Evolutionary conservation across 2,888 invertebrate species (phyloP), one percentile per base, ranked within the genome.

Genomic region (Diabrotica balteata): DNA sequence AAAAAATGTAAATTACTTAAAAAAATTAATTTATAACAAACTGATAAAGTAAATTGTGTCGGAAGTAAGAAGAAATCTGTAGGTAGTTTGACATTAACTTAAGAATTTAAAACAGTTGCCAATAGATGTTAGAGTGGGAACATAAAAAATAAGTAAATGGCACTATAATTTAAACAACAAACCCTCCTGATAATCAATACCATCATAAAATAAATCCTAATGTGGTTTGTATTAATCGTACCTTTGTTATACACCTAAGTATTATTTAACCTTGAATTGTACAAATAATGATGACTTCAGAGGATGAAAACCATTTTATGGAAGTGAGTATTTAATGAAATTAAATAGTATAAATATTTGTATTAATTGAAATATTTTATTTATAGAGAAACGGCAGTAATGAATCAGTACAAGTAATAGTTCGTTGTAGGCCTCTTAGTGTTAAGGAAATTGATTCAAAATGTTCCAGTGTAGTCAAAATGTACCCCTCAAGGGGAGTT

Each of bases 381-480:
- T 69, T 71, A 66, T 63, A 69, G 72, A 74, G 74, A 74, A 76
- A 70, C 50, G 73, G 69, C 43, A 80, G 75, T 62, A 91, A 92
- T 82, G 96, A 98, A 85, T 92, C 94, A 80, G 97, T 98, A 69
- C 96, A 97, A 86, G 98, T 99, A 73, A 94, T 98, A 75, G 98
- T 99, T 65, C 88, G 99, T 82, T 97, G 98, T 86, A 91, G 99
- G 64, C 99, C 99, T 50, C 90, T 99, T 86, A 95, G 93, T 77
- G 90, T 92, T 74, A 93, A 92, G 77, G 99, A 99, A 86, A 88
- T 87, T 49, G 85, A 87, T 49, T 90, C 91, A 79, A 93, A 93
- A 32, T 90, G 90, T 85, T 87, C 85, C 69, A 91, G 92, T 82
- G 92, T 93, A 75, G 95, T 98, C 63, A 91, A 92, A 74, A 93